Percentiles rank a stretch among this genome's conserved stretches.
Conservation (phyloP, 2,888 invertebrate genomes). For the Emmelina monodactyla region DNA sequence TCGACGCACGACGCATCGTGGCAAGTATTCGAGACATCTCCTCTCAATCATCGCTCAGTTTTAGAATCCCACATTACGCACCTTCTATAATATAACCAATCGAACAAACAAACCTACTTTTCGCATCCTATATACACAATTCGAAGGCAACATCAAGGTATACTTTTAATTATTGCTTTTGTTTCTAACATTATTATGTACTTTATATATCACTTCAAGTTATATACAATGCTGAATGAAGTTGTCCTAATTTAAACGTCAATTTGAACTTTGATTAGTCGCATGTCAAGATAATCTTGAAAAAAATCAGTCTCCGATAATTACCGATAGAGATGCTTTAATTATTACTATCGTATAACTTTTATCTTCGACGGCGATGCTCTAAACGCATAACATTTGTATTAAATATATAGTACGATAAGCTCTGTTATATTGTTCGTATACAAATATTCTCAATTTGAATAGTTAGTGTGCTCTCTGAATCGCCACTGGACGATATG, state of each 20-base stretch:
- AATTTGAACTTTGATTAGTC: conserved; percentile 39
- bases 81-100: no score
- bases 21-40: no score
- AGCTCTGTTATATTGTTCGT: conserved; percentile 63
- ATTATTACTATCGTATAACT: conserved; percentile 1
- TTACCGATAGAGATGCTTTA: not conserved
- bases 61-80: no score
- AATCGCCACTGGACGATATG: not conserved
- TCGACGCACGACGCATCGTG: no score
- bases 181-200: conserved; percentile 50
- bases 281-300: conserved; percentile 25
- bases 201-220: conserved; percentile 58
- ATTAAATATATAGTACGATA: conserved; percentile 41
- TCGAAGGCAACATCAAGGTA: conserved; percentile 64
- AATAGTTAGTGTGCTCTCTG: conserved; percentile 5
- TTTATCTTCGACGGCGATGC: conserved; percentile 7
- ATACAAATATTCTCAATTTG: conserved; percentile 42
- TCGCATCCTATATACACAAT: conserved; percentile 43
- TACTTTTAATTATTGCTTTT: conserved; percentile 66
- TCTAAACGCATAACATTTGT: conserved; percentile 38
- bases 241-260: conserved; percentile 17
- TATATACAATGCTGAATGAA: conserved; percentile 44
- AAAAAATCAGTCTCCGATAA: conserved; percentile 40
- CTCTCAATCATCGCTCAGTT: no score
- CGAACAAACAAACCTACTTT: conserved; percentile 27